These are phyloP conservation scores for Anser cygnoides DNA, from an alignment of 2,113 vertebrate genomes.

Conservation along the genomic window DNA sequence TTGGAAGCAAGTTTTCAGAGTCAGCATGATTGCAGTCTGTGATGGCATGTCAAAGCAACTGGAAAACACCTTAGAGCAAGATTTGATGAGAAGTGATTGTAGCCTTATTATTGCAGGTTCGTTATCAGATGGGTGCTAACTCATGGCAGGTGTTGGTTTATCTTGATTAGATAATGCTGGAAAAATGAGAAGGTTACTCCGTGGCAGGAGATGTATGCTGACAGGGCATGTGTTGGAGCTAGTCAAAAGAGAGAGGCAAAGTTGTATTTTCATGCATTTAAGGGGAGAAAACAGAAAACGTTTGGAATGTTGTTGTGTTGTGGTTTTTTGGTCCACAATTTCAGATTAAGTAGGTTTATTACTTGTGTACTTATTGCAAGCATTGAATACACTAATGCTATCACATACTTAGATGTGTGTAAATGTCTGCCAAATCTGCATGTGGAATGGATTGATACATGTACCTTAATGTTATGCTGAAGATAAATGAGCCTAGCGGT, in stretches of 20 bases:
- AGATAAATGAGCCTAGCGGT: not conserved
- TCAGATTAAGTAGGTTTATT: not conserved
- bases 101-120: slow-evolving; percentile 32
- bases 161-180: slow-evolving; percentile 58
- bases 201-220: not conserved
- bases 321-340: rapidly evolving
- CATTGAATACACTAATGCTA: rapidly evolving
- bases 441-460: not conserved
- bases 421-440: not conserved
- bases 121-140: slow-evolving; percentile 41
- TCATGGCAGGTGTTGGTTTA: slow-evolving; percentile 56
- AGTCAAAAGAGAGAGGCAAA: not conserved
- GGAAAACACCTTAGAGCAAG: slow-evolving; percentile 22
- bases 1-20: slow-evolving; percentile 34
- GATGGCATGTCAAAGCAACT: not conserved
- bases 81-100: slow-evolving; percentile 67
- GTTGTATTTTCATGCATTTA: not conserved
- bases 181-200: not conserved
- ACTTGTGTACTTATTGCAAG: not conserved
- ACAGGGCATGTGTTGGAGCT: not conserved
- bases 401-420: not conserved
- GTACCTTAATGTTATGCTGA: not conserved
- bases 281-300: not conserved
- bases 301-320: not conserved
- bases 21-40: not conserved